Evolutionary conservation across 2,113 vertebrate genomes (phyloP).

Genomic region (Casuarius casuarius): DNA sequence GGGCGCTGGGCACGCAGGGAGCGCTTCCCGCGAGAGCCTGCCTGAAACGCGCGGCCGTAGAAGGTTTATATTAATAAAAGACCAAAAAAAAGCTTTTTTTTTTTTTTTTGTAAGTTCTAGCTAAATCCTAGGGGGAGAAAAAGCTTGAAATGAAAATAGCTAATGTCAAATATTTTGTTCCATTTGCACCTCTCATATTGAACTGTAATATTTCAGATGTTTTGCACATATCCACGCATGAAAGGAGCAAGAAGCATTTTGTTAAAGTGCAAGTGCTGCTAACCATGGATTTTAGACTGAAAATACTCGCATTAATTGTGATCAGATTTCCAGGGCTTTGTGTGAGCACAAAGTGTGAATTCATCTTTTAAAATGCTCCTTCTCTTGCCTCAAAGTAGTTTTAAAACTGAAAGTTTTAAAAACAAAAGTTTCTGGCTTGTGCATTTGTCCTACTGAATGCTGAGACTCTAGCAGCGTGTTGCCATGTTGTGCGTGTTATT

Average conservation of each 20-base stretch:
- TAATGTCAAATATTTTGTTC: neutral
- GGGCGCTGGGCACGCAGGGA: neutral
- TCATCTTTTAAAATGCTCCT: accelerated
- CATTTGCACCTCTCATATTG: neutral
- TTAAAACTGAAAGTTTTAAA: neutral
- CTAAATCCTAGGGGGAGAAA: neutral
- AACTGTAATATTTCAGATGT: neutral
- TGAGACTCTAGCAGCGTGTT: neutral
- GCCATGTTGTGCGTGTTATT: neutral
- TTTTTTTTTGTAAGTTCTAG: neutral
- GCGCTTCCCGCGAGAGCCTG: neutral
- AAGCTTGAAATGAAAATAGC: neutral
- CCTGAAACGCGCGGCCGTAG: neutral
- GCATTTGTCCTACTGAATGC: too few relatives aligned
- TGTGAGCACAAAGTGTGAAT: neutral
- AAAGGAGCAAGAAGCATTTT: neutral
- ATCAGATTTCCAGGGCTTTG: neutral
- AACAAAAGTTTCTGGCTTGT: neutral
- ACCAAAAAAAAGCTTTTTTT: neutral
- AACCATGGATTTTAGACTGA: neutral
- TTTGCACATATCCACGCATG: neutral
- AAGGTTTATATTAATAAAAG: neutral
- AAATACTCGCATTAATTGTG: neutral
- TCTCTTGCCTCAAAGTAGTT: neutral
- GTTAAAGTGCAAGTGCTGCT: neutral